Evolutionary conservation across 2,113 vertebrate species (phyloP).

Genomic region (Cynopterus brachyotis): DNA sequence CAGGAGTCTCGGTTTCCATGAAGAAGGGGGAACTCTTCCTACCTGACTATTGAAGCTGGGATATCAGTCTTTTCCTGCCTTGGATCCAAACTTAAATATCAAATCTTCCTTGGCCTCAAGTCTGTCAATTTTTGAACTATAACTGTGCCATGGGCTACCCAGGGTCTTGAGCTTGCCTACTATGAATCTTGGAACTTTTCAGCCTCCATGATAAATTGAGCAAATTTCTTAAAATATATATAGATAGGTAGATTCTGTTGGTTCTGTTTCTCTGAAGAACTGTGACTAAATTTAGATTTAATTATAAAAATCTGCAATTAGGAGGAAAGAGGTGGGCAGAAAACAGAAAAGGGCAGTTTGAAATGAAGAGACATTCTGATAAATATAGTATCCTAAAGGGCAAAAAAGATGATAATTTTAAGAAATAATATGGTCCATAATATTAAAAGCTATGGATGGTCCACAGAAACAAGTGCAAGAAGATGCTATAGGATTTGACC

Average conservation of each 20-base stretch:
- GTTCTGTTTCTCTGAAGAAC: not conserved
- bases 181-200: not conserved
- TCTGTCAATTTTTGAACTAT: not conserved
- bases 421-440: not conserved
- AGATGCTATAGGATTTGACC: not conserved
- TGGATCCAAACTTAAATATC: not conserved
- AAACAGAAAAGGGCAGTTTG: not conserved
- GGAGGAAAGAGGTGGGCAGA: not conserved
- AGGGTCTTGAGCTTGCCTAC: not conserved
- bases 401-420: not conserved
- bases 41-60: not conserved
- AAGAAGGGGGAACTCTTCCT: not conserved
- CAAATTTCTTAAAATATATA: not conserved
- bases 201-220: not conserved
- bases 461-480: not conserved
- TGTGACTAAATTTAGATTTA: not conserved
- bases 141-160: not conserved
- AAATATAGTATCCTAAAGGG: not conserved
- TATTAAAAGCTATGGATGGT: not conserved
- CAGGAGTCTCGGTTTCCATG: not conserved
- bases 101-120: not conserved
- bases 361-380: not conserved
- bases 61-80: not conserved
- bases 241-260: not conserved
- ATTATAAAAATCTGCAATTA: not conserved